Conservation (phyloP, 1,140 invertebrate species). For the Cherax destructor region DNA sequence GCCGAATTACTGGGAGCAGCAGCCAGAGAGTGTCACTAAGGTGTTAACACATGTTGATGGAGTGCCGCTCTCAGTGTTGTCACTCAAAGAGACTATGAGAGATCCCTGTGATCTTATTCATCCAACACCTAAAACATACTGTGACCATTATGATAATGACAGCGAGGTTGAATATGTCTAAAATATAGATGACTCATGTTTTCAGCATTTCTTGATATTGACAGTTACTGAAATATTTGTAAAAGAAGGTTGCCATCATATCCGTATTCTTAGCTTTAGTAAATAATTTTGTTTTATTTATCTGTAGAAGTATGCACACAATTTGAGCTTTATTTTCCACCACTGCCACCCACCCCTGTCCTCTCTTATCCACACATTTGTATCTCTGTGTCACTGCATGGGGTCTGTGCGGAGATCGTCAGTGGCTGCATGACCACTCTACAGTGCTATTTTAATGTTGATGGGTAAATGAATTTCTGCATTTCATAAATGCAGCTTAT, state of each 20-base stretch:
- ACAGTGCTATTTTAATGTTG: slow-evolving; percentile 9
- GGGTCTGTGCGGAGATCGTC: slow-evolving; percentile 40
- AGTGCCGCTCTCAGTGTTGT: background rate
- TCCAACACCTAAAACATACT: slow-evolving; percentile 40
- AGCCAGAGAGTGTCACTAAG: background rate
- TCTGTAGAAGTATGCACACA: background rate
- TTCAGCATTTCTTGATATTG: background rate
- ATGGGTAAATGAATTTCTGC: slow-evolving; percentile 47
- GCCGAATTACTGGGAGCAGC: background rate
- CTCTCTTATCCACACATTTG: background rate
- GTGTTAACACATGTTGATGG: background rate
- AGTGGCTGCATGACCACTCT: slow-evolving; percentile 54
- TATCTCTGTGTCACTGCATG: slow-evolving; percentile 16
- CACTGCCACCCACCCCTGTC: background rate
- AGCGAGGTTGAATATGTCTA: slow-evolving; percentile 57
- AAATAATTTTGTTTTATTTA: background rate
- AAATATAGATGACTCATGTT: background rate
- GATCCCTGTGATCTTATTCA: slow-evolving; percentile 41
- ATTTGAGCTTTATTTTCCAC: background rate
- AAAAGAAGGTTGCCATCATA: too few relatives aligned
- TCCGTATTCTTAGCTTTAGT: too few relatives aligned
- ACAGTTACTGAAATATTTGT: too few relatives aligned
- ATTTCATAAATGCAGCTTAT: background rate
- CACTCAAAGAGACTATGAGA: background rate
- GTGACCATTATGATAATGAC: slow-evolving; percentile 53